Evolutionary conservation across 2,797 vertebrate species (phyloP).

Genomic region (Jordanella pulchra): DNA sequence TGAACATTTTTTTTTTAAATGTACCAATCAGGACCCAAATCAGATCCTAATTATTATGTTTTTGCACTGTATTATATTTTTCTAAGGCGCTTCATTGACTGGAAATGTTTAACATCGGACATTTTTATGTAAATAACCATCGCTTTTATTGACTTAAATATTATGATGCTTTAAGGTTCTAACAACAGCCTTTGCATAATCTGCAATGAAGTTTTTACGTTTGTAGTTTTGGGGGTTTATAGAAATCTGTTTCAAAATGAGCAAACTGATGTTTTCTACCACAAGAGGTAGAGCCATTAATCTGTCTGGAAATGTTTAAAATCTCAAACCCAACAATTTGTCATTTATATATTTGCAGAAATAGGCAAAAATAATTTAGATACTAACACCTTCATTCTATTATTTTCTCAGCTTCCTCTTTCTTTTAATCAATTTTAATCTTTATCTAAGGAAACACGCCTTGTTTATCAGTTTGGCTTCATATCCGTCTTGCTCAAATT

Average conservation of each 20-base stretch:
- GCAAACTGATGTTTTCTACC: too few species aligned
- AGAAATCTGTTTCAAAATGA: too few species aligned
- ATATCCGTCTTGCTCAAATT: slow-evolving; percentile 41
- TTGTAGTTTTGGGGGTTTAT: neutral
- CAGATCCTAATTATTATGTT: neutral
- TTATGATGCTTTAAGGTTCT: neutral
- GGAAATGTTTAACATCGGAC: neutral
- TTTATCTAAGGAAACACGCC: slow-evolving; percentile 16
- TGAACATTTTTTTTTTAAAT: too few species aligned
- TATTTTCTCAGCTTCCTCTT: neutral
- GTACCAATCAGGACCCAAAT: neutral
- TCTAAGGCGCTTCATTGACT: neutral
- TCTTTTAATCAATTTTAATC: slow-evolving; percentile 10
- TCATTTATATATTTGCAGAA: neutral
- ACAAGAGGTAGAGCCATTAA: neutral
- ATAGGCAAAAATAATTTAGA: slow-evolving; percentile 6
- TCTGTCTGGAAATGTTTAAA: neutral
- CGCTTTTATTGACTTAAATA: neutral
- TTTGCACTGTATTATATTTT: neutral
- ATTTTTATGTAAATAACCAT: neutral
- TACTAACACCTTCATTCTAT: slow-evolving; percentile 8
- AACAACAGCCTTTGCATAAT: neutral
- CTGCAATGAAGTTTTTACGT: neutral
- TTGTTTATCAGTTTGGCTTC: slow-evolving; percentile 38
- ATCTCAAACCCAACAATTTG: neutral